Percentiles rank a stretch among this genome's conserved stretches.
These are phyloP conservation scores for Dromococcyx pavoninus DNA, from an alignment of 2,797 vertebrate species.

Conservation along the genomic window DNA sequence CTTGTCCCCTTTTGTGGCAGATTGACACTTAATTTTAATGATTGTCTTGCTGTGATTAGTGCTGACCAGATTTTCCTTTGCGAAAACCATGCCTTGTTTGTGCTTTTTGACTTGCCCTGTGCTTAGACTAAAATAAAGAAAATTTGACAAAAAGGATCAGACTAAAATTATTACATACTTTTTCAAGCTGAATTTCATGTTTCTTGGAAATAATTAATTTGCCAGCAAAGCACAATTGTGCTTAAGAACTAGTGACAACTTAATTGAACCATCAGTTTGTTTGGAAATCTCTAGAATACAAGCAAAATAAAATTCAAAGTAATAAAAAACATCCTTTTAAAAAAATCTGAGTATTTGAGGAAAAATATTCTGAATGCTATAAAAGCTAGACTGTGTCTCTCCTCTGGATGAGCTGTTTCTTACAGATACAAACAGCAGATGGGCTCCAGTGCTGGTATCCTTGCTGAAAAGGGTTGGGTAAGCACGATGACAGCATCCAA, in stretches of 20 bases:
- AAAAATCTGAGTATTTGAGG: background rate
- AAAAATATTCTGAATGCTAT: background rate
- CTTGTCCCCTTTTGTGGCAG: background rate
- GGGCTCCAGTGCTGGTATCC: background rate
- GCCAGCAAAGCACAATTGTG: background rate
- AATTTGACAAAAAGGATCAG: background rate
- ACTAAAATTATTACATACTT: background rate
- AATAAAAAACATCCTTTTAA: background rate
- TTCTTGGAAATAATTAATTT: background rate
- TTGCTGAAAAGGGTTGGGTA: background rate
- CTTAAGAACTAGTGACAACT: background rate
- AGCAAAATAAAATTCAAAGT: background rate
- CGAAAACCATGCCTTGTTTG: background rate
- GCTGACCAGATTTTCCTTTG: background rate
- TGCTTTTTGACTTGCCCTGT: background rate
- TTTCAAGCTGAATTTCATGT: background rate
- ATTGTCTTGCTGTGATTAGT: background rate
- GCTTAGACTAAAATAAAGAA: background rate
- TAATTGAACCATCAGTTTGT: background rate
- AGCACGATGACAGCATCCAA: fast-evolving
- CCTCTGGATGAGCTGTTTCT: background rate
- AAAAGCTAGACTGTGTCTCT: background rate
- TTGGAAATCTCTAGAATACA: background rate
- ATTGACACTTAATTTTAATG: background rate
- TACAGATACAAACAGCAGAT: background rate